Evolutionary conservation across 2,888 invertebrate species (phyloP).

Genomic region (Chamaedrilus cognettii): DNA sequence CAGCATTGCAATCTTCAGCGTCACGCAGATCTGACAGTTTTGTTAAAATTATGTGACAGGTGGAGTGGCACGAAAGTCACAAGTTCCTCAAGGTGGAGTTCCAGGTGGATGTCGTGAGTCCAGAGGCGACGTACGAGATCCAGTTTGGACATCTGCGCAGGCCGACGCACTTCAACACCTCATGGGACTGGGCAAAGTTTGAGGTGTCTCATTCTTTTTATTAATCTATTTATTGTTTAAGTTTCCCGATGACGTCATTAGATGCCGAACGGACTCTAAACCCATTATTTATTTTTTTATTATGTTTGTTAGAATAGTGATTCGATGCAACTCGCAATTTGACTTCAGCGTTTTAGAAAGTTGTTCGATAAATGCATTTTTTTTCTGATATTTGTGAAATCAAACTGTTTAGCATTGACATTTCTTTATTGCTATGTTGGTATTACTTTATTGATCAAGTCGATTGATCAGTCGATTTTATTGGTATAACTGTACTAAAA

Average conservation of each 20-base stretch:
- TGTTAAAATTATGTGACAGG: conserved; percentile 37
- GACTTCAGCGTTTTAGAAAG: no score
- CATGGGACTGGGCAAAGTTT: conserved; percentile 63
- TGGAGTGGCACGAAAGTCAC: conserved; percentile 62
- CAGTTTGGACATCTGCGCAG: conserved; percentile 62
- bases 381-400: no score
- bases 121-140: conserved; percentile 61
- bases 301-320: neutral
- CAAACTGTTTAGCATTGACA: no score
- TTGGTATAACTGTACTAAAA: no score
- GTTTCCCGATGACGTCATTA: no score
- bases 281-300: neutral
- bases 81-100: conserved; percentile 64
- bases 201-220: conserved; percentile 52
- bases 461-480: no score
- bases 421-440: no score
- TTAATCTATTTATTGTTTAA: neutral
- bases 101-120: conserved; percentile 55
- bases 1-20: no score
- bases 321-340: no score
- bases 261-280: no score
- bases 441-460: no score
- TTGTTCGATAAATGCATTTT: no score
- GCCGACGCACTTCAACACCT: conserved; percentile 63
- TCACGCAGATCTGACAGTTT: neutral